Percentiles rank a stretch among this genome's conserved stretches.
These are phyloP conservation scores for Aspidapion aeneum DNA, from an alignment of 2,888 invertebrate species.

Conservation along the genomic window DNA sequence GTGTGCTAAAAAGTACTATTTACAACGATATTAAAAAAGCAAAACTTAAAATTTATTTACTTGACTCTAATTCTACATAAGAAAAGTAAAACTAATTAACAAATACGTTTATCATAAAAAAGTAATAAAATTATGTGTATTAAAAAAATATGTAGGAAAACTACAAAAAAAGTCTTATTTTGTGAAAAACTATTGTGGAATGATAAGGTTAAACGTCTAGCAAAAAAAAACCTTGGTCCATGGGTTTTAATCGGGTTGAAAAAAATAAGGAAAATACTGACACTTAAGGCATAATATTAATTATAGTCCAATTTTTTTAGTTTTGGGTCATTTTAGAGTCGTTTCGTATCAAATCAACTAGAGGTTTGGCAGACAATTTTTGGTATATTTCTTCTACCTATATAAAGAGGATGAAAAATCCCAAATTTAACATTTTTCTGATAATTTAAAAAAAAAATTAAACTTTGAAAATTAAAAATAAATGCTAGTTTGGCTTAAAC, in stretches of 20 bases:
- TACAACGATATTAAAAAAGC: slow-evolving; percentile 43
- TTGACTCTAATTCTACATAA: slow-evolving; percentile 32
- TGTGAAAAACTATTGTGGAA: slow-evolving; percentile 46
- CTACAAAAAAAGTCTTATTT: slow-evolving; percentile 46
- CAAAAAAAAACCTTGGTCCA: slow-evolving; percentile 44
- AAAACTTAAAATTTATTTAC: slow-evolving; percentile 45
- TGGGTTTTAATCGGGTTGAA: slow-evolving; percentile 26
- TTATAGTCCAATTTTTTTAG: slow-evolving; percentile 14
- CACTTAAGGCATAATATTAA: slow-evolving; percentile 32
- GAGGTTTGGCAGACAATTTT: no score
- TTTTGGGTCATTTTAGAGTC: slow-evolving; percentile 6
- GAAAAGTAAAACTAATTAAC: slow-evolving; percentile 48
- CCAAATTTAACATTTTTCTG: no score
- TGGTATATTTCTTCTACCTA: no score
- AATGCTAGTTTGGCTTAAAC: no score
- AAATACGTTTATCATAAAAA: slow-evolving; percentile 46
- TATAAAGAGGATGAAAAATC: no score
- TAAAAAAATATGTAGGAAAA: slow-evolving; percentile 50
- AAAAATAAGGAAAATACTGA: slow-evolving; percentile 43
- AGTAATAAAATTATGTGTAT: slow-evolving; percentile 45
- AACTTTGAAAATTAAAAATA: no score
- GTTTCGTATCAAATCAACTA: no score
- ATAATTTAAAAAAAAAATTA: no score
- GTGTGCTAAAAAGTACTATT: slow-evolving; percentile 46
- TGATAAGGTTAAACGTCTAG: slow-evolving; percentile 42